Evolutionary conservation across 2,888 invertebrate genomes (phyloP), one percentile per base, ranked within the genome.

Genomic region (Pachycephus smyrnensis): DNA sequence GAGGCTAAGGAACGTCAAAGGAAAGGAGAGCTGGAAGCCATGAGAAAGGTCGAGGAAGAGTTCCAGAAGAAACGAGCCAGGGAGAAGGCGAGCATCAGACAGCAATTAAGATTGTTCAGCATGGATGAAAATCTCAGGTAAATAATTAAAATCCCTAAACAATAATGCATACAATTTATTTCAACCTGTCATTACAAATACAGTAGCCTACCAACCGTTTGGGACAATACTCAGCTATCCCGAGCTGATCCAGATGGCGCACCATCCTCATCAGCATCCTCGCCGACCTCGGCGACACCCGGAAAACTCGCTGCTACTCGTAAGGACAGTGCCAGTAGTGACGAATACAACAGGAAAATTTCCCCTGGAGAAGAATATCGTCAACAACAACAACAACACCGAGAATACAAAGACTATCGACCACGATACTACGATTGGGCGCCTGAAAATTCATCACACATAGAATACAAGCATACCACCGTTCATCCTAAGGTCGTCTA

Each of bases 11-110:
- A 97, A 90, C 94, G 94, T 77, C 95, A 96, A 91, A 92, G 96
- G 76, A 93, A 95, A 78, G 94, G 95, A 80, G 97, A 97, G 90
- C 92, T 96, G 86, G 96, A 97, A 91, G 96, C 96, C 82, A 96
- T 97, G 95, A 94, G 95, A 86, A 94, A 95, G 88, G 97, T 97
- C 4, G 97, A 97, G 89, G 97, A 97, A 89, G 97, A 97, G 90
- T 97, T 97, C 91, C 97, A 97, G 90, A 93, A 95, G 82, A 97
- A 97, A 91, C 93, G 97, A 73, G 96, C 96, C 68, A 93, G 95
- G 82, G 96, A 96, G 91, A 96, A 96, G 89, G 95, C 95, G 0
- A 94, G 92, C 83, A 96, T 96, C 81, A 92, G 96, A 37, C 96
- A 96, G 84, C 96, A 96, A 89, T 91, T 96, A 83, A 92, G 96